Evolutionary conservation across 2,113 vertebrate species (phyloP).

Genomic region (Cettia cetti): DNA sequence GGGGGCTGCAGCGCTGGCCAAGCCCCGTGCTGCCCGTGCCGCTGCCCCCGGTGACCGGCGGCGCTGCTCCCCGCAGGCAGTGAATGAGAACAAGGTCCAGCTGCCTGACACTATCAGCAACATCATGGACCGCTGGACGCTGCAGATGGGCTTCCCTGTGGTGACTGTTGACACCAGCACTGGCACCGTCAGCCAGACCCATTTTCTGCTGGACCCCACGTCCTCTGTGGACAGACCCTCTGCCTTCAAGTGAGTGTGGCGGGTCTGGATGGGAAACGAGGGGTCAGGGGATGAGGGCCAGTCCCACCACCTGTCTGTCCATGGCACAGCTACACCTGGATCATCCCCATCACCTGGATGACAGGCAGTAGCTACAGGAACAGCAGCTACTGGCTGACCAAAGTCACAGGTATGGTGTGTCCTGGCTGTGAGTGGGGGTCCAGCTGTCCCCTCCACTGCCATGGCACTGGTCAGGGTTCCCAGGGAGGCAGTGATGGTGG

Average conservation of each 20-base stretch:
- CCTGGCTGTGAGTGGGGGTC: neutral
- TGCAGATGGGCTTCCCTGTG: constrained; percentile 93
- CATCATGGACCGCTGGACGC: constrained; percentile 91
- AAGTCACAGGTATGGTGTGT: constrained; percentile 15
- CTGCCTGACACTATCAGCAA: constrained; percentile 17
- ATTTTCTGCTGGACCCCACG: constrained; percentile 82
- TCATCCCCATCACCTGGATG: constrained; percentile 77
- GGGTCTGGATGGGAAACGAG: neutral
- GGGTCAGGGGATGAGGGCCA: accelerated
- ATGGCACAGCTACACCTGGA: constrained; percentile 83
- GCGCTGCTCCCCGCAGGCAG: constrained; percentile 48
- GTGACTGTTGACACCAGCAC: constrained; percentile 75
- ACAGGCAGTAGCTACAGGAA: accelerated
- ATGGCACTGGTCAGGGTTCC: accelerated
- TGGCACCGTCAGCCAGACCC: constrained; percentile 70
- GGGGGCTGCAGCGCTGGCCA: accelerated
- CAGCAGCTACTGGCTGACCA: constrained; percentile 59
- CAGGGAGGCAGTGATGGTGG: accelerated
- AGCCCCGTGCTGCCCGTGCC: accelerated
- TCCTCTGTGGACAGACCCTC: constrained; percentile 72
- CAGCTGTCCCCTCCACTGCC: neutral
- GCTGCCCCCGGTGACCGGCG: accelerated
- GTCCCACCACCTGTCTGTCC: neutral
- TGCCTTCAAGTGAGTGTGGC: constrained; percentile 69
- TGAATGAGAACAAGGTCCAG: accelerated